Percentiles rank a stretch among this genome's conserved stretches.
Conservation (phyloP, 2,888 invertebrate genomes). For the Pemphredon lugubris region DNA sequence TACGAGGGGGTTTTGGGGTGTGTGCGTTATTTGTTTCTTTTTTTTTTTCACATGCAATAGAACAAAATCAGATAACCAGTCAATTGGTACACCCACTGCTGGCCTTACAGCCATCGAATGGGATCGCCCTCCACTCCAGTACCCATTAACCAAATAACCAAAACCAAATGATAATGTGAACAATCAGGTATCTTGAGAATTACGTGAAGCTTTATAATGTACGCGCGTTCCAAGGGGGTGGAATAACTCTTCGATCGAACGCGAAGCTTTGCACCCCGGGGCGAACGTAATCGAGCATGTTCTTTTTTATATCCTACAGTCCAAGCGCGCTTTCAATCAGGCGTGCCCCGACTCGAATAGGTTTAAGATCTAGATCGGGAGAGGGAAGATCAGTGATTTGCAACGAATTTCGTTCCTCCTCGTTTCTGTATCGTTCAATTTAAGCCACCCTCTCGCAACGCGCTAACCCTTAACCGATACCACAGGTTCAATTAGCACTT, state of each 20-base stretch:
- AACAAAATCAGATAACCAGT: slow-evolving; percentile 72
- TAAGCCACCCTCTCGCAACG: slow-evolving; percentile 22
- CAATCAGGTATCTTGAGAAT: slow-evolving; percentile 29
- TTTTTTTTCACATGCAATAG: slow-evolving; percentile 70
- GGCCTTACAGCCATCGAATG: slow-evolving; percentile 65
- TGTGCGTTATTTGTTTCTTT: too few species aligned
- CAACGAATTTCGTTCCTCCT: too few species aligned
- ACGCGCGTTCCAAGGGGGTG: slow-evolving; percentile 13
- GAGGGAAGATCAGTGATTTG: too few species aligned
- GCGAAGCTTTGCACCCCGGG: too few species aligned
- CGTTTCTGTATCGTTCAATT: background rate
- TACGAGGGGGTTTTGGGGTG: too few species aligned
- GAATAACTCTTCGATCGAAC: too few species aligned
- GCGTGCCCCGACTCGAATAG: too few species aligned
- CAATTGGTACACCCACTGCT: slow-evolving; percentile 71
- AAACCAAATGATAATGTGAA: slow-evolving; percentile 51
- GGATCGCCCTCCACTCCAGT: slow-evolving; percentile 59
- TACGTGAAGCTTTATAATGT: slow-evolving; percentile 24
- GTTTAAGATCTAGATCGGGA: too few species aligned
- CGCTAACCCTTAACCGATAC: slow-evolving; percentile 40
- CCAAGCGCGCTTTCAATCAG: too few species aligned
- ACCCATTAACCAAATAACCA: slow-evolving; percentile 54
- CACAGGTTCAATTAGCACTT: background rate
- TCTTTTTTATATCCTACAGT: too few species aligned
- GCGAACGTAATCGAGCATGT: too few species aligned